Base-by-base conservation (phyloP, 1,140 invertebrate genomes). In the Delia radicum region DNA sequence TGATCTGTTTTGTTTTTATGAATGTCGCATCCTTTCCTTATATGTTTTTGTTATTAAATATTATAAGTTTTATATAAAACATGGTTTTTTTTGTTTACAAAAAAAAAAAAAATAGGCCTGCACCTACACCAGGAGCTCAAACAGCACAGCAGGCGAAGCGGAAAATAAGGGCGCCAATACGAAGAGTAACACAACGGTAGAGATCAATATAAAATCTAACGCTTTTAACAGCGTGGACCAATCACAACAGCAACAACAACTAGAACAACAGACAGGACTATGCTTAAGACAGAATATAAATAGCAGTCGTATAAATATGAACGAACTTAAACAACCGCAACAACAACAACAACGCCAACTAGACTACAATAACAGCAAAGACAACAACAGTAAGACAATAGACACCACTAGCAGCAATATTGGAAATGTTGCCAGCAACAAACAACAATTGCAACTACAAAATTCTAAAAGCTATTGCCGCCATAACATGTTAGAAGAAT, bases 171-270 rank as follows among this genome's bases (percentile, higher is more conserved):
- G 48, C 73, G 15, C 73, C 73, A 15, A 73, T 72, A 67, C 33
- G 75, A 18, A 48, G 75, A 24, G 67, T 73, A n/a, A 73, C 75
- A 73, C 75, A 69, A 73, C 75, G 75, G 75, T 76, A 76, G 75
- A 76, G 26, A 62, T 63, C 42, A 46, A 46, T 27, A 73, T 28
- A 76, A 46, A 61, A n/a, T 15, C 31, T 3, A 48, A 76, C 75
- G 75, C 75, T 71, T 21, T 15, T 46, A 63, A 48, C n/a, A 71
- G 75, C 75, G 71, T 73, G 75, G 75, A 76, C 69, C 74, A 31
- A 75, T 31, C n/a, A 73, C 29, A 75, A 21, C 74, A 75, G 29
- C n/a, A 67, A 6, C 24, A 75, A 69, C 33, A 73, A 13, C n/a
- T n/a, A n/a, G n/a, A n/a, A n/a, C 5, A 73, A 73, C 69, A 73